These are phyloP conservation scores for Coremacera marginata DNA, from an alignment of 2,888 invertebrate species.

Conservation along the genomic window DNA sequence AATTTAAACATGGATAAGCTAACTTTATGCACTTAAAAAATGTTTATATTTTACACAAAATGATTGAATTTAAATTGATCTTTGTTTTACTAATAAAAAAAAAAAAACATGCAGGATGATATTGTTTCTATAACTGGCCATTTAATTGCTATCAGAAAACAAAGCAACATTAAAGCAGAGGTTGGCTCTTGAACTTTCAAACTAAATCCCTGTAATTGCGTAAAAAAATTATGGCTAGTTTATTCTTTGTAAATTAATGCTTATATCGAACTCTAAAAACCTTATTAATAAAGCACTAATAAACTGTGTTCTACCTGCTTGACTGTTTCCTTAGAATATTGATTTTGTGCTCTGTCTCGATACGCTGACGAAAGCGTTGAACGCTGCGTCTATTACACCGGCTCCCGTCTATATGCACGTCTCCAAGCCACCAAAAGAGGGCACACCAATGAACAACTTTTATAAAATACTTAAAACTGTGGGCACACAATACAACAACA, in stretches of 20 bases:
- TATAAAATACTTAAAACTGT: conserved; percentile 75
- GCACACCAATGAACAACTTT: conserved; percentile 79
- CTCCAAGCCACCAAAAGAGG: conserved; percentile 93
- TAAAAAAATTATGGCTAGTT: not conserved
- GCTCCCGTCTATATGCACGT: conserved; percentile 85
- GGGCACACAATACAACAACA: conserved; percentile 70
- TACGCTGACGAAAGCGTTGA: conserved; percentile 76
- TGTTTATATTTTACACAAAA: not conserved
- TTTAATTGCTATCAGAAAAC: conserved; percentile 50
- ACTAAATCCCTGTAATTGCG: not conserved
- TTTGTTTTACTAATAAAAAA: too few relatives aligned
- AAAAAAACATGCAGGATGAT: conserved; percentile 46
- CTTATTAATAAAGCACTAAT: not conserved
- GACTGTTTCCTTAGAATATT: conserved; percentile 77
- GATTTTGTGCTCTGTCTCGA: conserved; percentile 93
- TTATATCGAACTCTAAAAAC: not conserved
- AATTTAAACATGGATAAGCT: not conserved
- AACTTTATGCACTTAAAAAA: not conserved
- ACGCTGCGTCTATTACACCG: conserved; percentile 42
- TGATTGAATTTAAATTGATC: not conserved
- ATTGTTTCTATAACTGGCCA: conserved; percentile 54
- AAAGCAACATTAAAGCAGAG: conserved; percentile 46
- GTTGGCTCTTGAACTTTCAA: conserved; percentile 40
- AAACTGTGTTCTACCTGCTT: not conserved
- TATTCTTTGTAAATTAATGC: not conserved